A percentile compares a stretch with the other conserved stretches of the same genome.
These are phyloP conservation scores for Rhinoderma darwinii DNA, from an alignment of 2,113 vertebrate species.

Conservation along the genomic window DNA sequence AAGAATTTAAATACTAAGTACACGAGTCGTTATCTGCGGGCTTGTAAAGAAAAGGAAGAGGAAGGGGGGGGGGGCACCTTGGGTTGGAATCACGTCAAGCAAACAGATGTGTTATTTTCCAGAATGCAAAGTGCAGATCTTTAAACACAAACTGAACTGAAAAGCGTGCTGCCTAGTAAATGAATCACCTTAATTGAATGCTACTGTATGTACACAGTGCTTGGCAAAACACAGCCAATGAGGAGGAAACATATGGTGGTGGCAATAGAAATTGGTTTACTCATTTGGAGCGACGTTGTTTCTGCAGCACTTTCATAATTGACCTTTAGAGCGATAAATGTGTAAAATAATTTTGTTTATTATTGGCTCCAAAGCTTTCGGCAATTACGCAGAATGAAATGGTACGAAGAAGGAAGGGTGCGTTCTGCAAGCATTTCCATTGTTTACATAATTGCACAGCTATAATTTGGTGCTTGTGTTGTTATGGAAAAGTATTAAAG, in stretches of 20 bases:
- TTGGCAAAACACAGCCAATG: conserved; percentile 82
- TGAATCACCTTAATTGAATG: conserved; percentile 92
- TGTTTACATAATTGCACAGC: conserved; percentile 91
- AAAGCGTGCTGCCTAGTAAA: conserved; percentile 77
- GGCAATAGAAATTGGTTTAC: conserved; percentile 83
- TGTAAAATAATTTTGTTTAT: conserved; percentile 95
- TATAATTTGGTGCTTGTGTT: conserved; percentile 81
- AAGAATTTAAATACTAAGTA: conserved; percentile 76
- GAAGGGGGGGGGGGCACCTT: not conserved
- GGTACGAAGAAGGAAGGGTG: conserved; percentile 85
- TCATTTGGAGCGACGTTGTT: conserved; percentile 74
- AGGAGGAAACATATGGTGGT: conserved; percentile 82
- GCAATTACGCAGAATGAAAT: conserved; percentile 96
- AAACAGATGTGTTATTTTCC: conserved; percentile 83
- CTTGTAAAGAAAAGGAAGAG: conserved; percentile 64
- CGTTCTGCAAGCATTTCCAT: conserved; percentile 91
- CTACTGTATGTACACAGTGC: conserved; percentile 85
- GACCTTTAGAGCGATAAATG: conserved; percentile 91
- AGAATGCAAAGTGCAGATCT: conserved; percentile 72
- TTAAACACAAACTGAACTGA: conserved; percentile 75
- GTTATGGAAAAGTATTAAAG: conserved; percentile 75
- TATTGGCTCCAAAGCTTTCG: conserved; percentile 88
- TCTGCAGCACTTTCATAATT: conserved; percentile 90
- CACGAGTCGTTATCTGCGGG: conserved; percentile 83
- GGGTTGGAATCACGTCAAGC: conserved; percentile 81